These are phyloP conservation scores for Rhimphoctona megacephalus DNA, from an alignment of 2,888 invertebrate genomes.

Conservation along the genomic window DNA sequence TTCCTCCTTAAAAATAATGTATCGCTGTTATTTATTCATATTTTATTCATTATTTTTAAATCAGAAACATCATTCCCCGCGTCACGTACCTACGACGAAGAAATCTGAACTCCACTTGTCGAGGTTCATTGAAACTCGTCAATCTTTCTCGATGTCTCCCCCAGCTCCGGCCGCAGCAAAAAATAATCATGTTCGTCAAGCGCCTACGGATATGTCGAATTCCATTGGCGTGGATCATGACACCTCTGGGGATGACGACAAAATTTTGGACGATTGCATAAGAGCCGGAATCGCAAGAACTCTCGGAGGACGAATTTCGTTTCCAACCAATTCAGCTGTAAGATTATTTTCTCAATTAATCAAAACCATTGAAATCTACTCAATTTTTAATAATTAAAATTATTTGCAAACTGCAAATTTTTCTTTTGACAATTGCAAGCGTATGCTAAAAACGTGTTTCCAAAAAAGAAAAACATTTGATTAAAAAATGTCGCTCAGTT, in stretches of 20 bases:
- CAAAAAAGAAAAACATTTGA: too few species aligned
- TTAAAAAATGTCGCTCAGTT: too few species aligned
- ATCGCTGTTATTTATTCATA: background rate
- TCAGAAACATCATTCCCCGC: constrained; percentile 33
- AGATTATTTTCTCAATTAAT: constrained; percentile 79
- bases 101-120: constrained; percentile 7
- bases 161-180: background rate
- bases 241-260: constrained; percentile 86
- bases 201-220: background rate
- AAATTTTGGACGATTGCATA: constrained; percentile 89
- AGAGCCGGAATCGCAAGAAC: constrained; percentile 88
- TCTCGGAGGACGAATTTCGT: constrained; percentile 32
- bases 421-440: background rate
- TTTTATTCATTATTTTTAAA: background rate
- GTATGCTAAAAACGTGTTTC: too few species aligned
- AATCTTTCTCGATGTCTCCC: constrained; percentile 1
- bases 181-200: background rate
- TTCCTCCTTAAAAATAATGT: background rate
- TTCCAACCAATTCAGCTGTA: constrained; percentile 74
- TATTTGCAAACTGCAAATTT: background rate
- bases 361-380: background rate
- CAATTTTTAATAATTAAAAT: background rate
- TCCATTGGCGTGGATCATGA: background rate
- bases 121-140: background rate
- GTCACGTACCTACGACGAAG: constrained; percentile 28